Conservation (phyloP, 2,888 invertebrate species). For the Nomada goodeniana region DNA sequence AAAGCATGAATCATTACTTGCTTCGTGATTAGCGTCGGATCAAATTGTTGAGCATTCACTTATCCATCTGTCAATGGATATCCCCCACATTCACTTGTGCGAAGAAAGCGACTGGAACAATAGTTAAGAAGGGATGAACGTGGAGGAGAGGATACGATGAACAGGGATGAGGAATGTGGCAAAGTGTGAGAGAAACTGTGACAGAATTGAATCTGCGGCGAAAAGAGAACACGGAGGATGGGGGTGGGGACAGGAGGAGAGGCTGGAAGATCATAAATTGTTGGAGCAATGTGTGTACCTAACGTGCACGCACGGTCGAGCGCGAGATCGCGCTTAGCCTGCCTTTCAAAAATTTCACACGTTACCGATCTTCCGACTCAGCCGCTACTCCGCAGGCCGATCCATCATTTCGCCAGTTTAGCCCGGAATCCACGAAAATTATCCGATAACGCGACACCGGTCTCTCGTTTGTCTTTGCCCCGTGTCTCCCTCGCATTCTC, state of each 20-base stretch:
- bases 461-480: slow-evolving; percentile 68
- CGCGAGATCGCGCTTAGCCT: slow-evolving; percentile 71
- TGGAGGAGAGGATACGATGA: background rate
- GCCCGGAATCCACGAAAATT: slow-evolving; percentile 65
- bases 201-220: background rate
- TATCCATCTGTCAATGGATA: too few relatives aligned
- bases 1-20: too few relatives aligned
- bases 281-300: slow-evolving; percentile 66
- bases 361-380: slow-evolving; percentile 67
- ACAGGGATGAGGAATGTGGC: background rate
- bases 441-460: slow-evolving; percentile 63
- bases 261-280: slow-evolving; percentile 69
- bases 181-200: background rate
- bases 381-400: slow-evolving; percentile 54
- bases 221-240: background rate
- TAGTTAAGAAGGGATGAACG: background rate
- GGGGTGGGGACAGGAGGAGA: slow-evolving; percentile 27
- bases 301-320: slow-evolving; percentile 65
- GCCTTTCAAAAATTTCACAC: slow-evolving; percentile 74
- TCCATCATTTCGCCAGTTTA: slow-evolving; percentile 72
- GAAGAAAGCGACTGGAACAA: too few relatives aligned
- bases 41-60: too few relatives aligned
- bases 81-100: too few relatives aligned
- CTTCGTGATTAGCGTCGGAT: too few relatives aligned
- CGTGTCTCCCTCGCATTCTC: background rate